A percentile compares a stretch with the other conserved stretches of the same genome.
Conservation (phyloP, 2,113 vertebrate species). For the Montifringilla adamsi region DNA sequence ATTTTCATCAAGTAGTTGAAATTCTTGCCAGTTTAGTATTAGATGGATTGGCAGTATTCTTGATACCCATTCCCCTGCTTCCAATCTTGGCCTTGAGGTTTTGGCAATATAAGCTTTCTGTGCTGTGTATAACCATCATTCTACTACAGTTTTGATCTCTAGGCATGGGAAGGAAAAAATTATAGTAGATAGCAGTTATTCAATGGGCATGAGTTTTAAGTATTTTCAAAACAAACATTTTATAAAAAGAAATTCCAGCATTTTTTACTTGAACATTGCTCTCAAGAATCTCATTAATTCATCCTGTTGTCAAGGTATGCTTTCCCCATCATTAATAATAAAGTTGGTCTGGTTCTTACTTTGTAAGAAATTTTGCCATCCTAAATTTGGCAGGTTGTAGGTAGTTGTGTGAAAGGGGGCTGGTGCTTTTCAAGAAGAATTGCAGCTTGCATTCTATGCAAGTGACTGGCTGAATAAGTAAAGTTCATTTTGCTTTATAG, state of each 20-base stretch:
- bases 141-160: not conserved
- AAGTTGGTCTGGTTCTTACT: not conserved
- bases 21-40: constrained; percentile 41
- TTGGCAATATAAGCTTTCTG: not conserved
- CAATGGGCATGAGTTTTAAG: not conserved
- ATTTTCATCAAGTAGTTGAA: constrained; percentile 32
- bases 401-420: not conserved
- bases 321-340: not conserved
- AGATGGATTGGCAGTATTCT: constrained; percentile 22
- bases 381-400: not conserved
- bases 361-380: not conserved
- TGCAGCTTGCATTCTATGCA: not conserved
- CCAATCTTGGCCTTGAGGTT: not conserved
- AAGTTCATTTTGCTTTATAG: not conserved
- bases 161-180: not conserved
- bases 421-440: not conserved
- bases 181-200: not conserved
- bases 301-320: not conserved
- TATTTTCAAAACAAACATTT: not conserved
- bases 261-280: not conserved
- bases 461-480: not conserved
- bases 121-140: not conserved
- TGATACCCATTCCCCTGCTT: constrained; percentile 5
- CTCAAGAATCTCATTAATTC: not conserved
- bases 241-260: not conserved